phyloP scores from a whole-genome alignment of 2,888 invertebrate species.

The Pemphredon lugubris region DNA sequence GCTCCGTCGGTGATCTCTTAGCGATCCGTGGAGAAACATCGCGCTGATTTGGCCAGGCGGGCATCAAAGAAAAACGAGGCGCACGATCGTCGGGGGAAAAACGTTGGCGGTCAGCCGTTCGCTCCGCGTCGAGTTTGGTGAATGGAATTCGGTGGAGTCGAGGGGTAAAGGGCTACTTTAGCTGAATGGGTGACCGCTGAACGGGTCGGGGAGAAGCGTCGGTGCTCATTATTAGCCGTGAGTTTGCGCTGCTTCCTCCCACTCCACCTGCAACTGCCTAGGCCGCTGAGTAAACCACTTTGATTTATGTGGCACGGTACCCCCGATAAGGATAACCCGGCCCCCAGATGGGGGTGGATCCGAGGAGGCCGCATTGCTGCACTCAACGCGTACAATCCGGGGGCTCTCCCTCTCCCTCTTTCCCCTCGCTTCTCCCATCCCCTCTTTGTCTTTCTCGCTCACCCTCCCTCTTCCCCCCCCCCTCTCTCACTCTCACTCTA shows the following conservation, averaged over 20 bases:
- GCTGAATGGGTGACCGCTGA: conserved; percentile 44
- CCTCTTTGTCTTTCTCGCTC: conserved; percentile 11
- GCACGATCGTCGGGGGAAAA: conserved; percentile 20
- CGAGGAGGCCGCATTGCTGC: conserved; percentile 58
- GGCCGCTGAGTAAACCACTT: conserved; percentile 74
- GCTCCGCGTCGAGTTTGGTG: conserved; percentile 33
- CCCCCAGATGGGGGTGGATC: conserved; percentile 30
- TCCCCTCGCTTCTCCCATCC: not conserved
- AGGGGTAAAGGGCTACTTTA: conserved; percentile 6
- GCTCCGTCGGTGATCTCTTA: not conserved
- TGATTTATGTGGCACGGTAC: conserved; percentile 76
- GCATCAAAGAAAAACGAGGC: conserved; percentile 49
- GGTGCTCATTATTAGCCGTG: conserved; percentile 75
- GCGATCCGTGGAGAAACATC: conserved; percentile 35
- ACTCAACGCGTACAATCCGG: conserved; percentile 60
- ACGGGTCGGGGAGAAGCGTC: conserved; percentile 51
- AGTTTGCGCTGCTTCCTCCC: conserved; percentile 60
- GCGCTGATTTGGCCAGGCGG: conserved; percentile 23
- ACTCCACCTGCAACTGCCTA: conserved; percentile 11
- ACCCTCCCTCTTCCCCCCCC: not conserved
- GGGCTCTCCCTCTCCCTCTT: conserved; percentile 15
- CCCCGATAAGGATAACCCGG: conserved; percentile 75
- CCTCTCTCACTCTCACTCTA: conserved; percentile 17
- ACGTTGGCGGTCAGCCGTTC: conserved; percentile 33
- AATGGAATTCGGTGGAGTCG: conserved; percentile 27